Evolutionary conservation across 1,140 invertebrate species (phyloP).

Genomic region (Neodiprion lecontei): DNA sequence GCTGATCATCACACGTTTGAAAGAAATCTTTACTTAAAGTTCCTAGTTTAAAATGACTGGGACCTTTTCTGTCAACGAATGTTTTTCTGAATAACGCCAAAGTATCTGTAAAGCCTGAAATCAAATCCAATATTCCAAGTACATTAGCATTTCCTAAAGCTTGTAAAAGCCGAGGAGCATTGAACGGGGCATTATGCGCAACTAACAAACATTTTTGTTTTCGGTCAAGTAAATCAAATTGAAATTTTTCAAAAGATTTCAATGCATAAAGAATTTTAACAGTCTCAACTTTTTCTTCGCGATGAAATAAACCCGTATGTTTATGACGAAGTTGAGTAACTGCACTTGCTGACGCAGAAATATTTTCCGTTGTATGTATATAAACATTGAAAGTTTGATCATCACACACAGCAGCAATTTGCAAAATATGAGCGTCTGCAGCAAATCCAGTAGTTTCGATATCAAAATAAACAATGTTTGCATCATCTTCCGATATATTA

Average conservation of each 20-base stretch:
- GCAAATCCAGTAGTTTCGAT: conserved; percentile 23
- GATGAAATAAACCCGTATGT: conserved; percentile 13
- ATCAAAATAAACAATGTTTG: conserved; percentile 25
- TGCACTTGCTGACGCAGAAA: conserved; percentile 10
- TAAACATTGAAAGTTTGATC: conserved; percentile 23
- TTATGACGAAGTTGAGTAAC: conserved; percentile 7
- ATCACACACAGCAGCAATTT: conserved; percentile 23
- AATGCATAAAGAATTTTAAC: conserved; percentile 19
- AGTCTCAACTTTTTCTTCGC: conserved; percentile 17
- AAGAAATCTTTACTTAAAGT: conserved; percentile 22
- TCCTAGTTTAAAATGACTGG: conserved; percentile 22
- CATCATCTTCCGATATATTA: conserved; percentile 13
- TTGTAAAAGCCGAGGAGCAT: conserved; percentile 21
- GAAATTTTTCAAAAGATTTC: conserved; percentile 20
- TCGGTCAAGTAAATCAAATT: conserved; percentile 19
- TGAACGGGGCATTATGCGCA: conserved; percentile 21
- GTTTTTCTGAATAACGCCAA: conserved; percentile 18
- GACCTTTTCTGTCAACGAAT: conserved; percentile 21
- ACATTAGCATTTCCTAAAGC: conserved; percentile 17
- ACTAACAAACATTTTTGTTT: conserved; percentile 20
- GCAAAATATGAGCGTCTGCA: conserved; percentile 24
- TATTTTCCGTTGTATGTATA: conserved; percentile 18
- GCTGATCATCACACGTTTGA: conserved; percentile 17
- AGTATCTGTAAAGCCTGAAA: conserved; percentile 20
- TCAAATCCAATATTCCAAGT: conserved; percentile 16